Base-by-base conservation (phyloP, 2,888 invertebrate genomes). In the Escarpia spicata region DNA sequence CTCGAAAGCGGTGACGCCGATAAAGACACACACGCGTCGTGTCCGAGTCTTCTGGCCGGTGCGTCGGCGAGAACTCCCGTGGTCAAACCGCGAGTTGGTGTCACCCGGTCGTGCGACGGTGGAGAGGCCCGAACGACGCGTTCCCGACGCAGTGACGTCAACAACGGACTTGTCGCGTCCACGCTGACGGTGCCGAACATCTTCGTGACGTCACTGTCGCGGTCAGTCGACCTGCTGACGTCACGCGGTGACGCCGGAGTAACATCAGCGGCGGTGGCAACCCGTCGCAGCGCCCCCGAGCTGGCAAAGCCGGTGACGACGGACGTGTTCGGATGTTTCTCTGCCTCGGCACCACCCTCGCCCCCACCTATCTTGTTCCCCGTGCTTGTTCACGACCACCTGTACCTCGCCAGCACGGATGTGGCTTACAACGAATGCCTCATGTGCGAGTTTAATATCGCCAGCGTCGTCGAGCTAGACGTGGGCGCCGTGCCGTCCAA, bases 121-220 rank as follows among this genome's bases (percentile, higher is more conserved):
- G 75, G 75, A 19, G 75, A 75, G 6, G 26, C 26, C 26, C 75
- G 75, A n/a, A 19, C 75, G 75, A 75, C 75, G 75, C 75, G 75
- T 26, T 75, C 75, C 26, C 19, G 75, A n/a, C 75, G 75, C 75
- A 26, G 75, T 26, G 75, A 75, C 75, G 75, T 26, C 26, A 75
- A 75, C 75, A 75, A 26, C 75, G 75, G 75, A 1, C 75, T 75
- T 3, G 75, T 75, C 75, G 75, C 75, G n/a, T 75, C 75, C 75
- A 75, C 75, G 75, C 75, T 75, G 26, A n/a, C 75, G 15, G 75
- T 75, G 75, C 75, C 75, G 1, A 75, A 75, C 75, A 75, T 75
- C n/a, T 75, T 75, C 26, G n/a, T 75, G 26, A 75, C 75, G 75
- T 75, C 75, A n/a, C 75, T 75, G 75, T 75, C 75, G 75, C 75